Conservation (phyloP, 2,888 invertebrate species). For the Pristionchus fissidentatus region DNA sequence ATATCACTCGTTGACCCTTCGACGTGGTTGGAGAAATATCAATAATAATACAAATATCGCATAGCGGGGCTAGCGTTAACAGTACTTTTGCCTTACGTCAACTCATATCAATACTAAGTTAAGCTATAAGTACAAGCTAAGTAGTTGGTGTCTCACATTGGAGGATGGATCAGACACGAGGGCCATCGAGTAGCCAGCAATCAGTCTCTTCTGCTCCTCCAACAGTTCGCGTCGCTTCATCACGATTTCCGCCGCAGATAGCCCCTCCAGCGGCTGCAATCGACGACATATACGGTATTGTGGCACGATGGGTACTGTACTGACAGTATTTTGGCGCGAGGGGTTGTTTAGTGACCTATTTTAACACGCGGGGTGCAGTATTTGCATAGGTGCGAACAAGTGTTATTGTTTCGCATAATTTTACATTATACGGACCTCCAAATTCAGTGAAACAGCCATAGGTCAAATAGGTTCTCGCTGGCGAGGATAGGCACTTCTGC, state of each 20-base stretch:
- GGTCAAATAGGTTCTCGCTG: too few species aligned
- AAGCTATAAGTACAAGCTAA: too few species aligned
- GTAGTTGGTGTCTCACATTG: slow-evolving; percentile 67
- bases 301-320: neutral
- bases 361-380: neutral
- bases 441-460: too few species aligned
- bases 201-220: slow-evolving; percentile 59
- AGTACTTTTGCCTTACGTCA: too few species aligned
- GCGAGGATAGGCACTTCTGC: too few species aligned
- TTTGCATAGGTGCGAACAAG: neutral
- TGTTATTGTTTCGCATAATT: neutral
- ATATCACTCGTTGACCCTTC: too few species aligned
- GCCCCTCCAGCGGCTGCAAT: slow-evolving; percentile 61
- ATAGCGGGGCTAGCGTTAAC: too few species aligned
- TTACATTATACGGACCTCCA: too few species aligned
- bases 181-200: slow-evolving; percentile 59
- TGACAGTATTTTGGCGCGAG: neutral
- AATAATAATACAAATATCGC: too few species aligned
- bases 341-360: neutral
- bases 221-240: slow-evolving; percentile 62
- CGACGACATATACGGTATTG: slow-evolving; percentile 19
- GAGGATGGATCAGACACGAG: slow-evolving; percentile 72
- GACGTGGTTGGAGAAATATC: too few species aligned
- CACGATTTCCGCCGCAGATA: slow-evolving; percentile 66
- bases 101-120: too few species aligned